Conservation (phyloP, 2,113 vertebrate genomes). For the Tupaia chinensis region DNA sequence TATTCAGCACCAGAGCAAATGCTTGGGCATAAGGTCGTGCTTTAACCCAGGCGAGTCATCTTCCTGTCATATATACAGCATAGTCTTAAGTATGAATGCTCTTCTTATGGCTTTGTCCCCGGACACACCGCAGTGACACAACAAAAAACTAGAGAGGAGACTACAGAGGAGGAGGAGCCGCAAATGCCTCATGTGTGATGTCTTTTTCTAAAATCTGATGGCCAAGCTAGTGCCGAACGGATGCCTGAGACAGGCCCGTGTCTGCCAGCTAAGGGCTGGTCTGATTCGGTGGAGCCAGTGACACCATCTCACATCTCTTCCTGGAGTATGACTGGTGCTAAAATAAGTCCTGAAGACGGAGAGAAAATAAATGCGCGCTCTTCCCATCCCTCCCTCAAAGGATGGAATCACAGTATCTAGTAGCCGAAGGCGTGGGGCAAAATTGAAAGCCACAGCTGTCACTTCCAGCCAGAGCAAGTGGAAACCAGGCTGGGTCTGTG, state of each 20-base stretch:
- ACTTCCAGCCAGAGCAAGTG: neutral
- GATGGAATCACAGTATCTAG: constrained; percentile 70
- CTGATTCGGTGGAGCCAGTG: constrained; percentile 6
- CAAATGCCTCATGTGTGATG: constrained; percentile 40
- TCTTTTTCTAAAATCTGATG: neutral
- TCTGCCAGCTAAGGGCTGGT: neutral
- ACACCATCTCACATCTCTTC: neutral
- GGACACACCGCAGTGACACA: constrained; percentile 65
- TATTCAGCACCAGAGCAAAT: constrained; percentile 82
- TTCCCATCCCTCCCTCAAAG: constrained; percentile 22
- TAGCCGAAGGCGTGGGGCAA: constrained; percentile 73
- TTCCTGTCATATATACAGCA: constrained; percentile 58
- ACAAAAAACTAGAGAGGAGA: constrained; percentile 58
- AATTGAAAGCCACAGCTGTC: neutral
- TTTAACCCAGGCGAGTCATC: constrained; percentile 38
- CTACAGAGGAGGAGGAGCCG: constrained; percentile 46
- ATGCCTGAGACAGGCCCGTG: neutral
- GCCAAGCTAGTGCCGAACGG: constrained; percentile 10
- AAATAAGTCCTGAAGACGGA: constrained; percentile 65
- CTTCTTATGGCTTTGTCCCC: constrained; percentile 85
- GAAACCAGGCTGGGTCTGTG: neutral
- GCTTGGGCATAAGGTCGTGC: constrained; percentile 71
- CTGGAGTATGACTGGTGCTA: neutral
- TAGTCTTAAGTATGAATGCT: constrained; percentile 67
- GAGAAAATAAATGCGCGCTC: constrained; percentile 64